Conservation (phyloP, 2,888 invertebrate species). For the Melinaea menophilus region DNA sequence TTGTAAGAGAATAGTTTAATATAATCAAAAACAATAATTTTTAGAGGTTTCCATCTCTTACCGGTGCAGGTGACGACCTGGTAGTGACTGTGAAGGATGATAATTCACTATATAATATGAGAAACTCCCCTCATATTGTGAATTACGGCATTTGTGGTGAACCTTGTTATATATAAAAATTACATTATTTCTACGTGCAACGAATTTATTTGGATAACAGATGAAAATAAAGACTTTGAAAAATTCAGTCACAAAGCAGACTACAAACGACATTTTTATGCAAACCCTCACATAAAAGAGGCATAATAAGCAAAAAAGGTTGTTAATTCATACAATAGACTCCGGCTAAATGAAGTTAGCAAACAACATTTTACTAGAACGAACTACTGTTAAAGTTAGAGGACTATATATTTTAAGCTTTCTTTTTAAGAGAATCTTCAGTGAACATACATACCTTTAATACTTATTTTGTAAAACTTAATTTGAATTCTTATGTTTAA, state of each 20-base stretch:
- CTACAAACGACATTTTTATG: constrained; percentile 36
- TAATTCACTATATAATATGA: constrained; percentile 23
- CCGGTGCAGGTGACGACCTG: constrained; percentile 20
- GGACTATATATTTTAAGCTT: constrained; percentile 5
- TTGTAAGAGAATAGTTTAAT: too few relatives aligned
- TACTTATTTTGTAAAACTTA: neutral
- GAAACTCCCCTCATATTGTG: neutral
- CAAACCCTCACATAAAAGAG: too few relatives aligned
- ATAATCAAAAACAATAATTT: constrained; percentile 15
- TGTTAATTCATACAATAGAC: constrained; percentile 21
- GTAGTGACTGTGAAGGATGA: constrained; percentile 25
- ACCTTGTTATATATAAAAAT: too few relatives aligned
- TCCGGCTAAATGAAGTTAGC: constrained; percentile 20
- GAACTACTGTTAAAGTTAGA: constrained; percentile 5
- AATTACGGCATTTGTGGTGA: too few relatives aligned
- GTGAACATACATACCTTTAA: neutral
- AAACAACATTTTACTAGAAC: constrained; percentile 13
- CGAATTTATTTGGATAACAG: too few relatives aligned
- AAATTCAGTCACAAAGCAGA: constrained; percentile 34
- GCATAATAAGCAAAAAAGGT: constrained; percentile 21
- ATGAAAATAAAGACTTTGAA: too few relatives aligned
- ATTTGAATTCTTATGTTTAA: too few relatives aligned
- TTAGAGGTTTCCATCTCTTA: constrained; percentile 11
- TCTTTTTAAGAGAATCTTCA: constrained; percentile 1
- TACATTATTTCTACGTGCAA: too few relatives aligned